phyloP scores from a whole-genome alignment of 2,797 vertebrate genomes.

The Gymnoscopelus microlampas region DNA sequence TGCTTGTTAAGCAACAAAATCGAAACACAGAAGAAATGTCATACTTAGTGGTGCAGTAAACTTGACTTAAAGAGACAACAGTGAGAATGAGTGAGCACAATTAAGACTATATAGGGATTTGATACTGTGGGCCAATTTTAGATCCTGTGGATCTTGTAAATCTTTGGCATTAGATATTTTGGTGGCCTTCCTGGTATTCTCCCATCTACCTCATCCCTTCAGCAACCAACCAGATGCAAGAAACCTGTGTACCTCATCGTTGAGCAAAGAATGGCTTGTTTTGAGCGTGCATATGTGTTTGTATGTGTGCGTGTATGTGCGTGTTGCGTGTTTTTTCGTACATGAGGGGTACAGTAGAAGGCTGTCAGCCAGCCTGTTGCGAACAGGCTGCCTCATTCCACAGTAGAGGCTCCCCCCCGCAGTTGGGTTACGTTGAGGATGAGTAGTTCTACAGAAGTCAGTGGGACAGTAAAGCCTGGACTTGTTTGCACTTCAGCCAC shows the following conservation, averaged over 20 bases:
- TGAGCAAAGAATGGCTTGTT: slow-evolving; percentile 63
- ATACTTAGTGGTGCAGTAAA: too few species aligned
- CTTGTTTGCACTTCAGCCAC: slow-evolving; percentile 97
- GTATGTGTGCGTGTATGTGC: slow-evolving; percentile 48
- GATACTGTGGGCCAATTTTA: not conserved
- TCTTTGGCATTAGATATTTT: not conserved
- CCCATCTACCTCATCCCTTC: slow-evolving; percentile 15
- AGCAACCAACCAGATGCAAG: slow-evolving; percentile 43
- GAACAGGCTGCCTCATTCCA: slow-evolving; percentile 77
- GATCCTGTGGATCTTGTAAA: not conserved
- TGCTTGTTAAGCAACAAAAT: too few species aligned
- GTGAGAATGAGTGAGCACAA: not conserved
- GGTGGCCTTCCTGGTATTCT: not conserved
- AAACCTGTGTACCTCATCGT: slow-evolving; percentile 48
- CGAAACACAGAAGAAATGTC: too few species aligned
- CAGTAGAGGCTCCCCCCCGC: slow-evolving; percentile 96
- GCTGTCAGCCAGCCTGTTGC: slow-evolving; percentile 80
- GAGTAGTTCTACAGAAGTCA: slow-evolving; percentile 99
- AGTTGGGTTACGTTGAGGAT: slow-evolving; percentile 99
- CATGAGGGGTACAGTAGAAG: slow-evolving; percentile 76
- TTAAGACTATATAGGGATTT: not conserved
- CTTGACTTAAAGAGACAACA: too few species aligned
- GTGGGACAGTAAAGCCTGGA: slow-evolving; percentile 99
- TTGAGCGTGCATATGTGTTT: slow-evolving; percentile 59
- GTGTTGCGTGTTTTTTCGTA: slow-evolving; percentile 60